A percentile compares a stretch with the other conserved stretches of the same genome.
Conservation (phyloP, 1,140 invertebrate species). For the Achroia grisella region DNA sequence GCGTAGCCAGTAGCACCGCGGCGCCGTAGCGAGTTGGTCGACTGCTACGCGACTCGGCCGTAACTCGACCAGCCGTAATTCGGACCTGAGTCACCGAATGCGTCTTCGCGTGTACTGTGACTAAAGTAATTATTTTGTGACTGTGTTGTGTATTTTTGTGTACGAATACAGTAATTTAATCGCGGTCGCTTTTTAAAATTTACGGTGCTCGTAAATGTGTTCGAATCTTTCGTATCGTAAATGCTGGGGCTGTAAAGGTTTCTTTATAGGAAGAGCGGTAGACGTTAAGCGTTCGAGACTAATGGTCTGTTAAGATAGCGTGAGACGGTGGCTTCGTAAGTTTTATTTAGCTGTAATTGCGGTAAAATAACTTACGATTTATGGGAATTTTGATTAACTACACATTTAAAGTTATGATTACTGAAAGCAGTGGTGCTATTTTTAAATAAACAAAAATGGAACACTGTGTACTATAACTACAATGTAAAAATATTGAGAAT, state of each 20-base stretch:
- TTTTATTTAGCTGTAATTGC: too few species aligned
- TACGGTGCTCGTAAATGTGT: constrained; percentile 26
- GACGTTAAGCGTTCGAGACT: constrained; percentile 40
- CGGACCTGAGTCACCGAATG: too few species aligned
- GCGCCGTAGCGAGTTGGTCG: constrained; percentile 47
- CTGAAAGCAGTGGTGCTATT: too few species aligned
- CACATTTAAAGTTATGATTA: too few species aligned
- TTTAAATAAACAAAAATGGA: too few species aligned
- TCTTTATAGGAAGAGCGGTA: constrained; percentile 33
- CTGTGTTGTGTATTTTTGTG: constrained; percentile 30
- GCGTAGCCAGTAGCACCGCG: constrained; percentile 55
- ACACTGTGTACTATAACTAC: too few species aligned
- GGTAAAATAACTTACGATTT: too few species aligned
- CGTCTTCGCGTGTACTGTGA: not conserved
- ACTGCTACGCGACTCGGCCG: constrained; percentile 21
- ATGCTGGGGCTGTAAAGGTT: constrained; percentile 34
- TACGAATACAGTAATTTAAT: constrained; percentile 4
- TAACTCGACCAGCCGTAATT: not conserved
- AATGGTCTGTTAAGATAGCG: constrained; percentile 62
- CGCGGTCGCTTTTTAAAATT: constrained; percentile 12
- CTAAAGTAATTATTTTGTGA: constrained; percentile 16
- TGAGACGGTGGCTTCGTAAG: constrained; percentile 10
- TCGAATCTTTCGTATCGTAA: constrained; percentile 16
- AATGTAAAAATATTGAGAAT: too few species aligned
- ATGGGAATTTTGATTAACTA: too few species aligned